Percentiles rank a stretch among this genome's conserved stretches.
These are phyloP conservation scores for Cotesia vestalis DNA, from an alignment of 1,140 invertebrate genomes.

Conservation along the genomic window DNA sequence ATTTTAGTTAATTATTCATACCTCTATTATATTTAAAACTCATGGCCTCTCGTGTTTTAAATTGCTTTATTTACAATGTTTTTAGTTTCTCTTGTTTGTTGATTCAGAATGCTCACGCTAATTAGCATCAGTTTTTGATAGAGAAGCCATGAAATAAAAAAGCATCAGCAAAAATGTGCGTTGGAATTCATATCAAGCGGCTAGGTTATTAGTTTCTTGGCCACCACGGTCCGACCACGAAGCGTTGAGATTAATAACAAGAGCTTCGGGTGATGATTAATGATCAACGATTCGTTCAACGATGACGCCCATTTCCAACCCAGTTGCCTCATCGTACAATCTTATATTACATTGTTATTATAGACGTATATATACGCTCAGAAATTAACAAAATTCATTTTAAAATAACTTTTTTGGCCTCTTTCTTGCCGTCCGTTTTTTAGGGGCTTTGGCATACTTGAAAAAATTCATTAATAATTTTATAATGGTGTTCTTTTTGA, in stretches of 20 bases:
- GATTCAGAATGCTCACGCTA: neutral
- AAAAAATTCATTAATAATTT: too few relatives aligned
- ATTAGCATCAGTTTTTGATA: neutral
- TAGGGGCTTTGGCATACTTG: too few relatives aligned
- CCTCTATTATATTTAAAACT: too few relatives aligned
- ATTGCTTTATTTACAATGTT: too few relatives aligned
- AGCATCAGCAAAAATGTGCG: neutral
- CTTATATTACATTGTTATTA: slow-evolving; percentile 19
- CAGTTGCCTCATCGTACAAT: slow-evolving; percentile 24
- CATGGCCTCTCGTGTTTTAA: too few relatives aligned
- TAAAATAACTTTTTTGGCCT: slow-evolving; percentile 34
- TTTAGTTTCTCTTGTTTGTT: neutral
- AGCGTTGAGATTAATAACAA: slow-evolving; percentile 28
- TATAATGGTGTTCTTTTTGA: too few relatives aligned
- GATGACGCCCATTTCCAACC: slow-evolving; percentile 21
- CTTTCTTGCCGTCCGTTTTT: neutral
- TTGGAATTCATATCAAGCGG: slow-evolving; percentile 11
- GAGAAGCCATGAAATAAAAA: too few relatives aligned
- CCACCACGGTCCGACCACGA: neutral
- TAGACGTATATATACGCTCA: neutral
- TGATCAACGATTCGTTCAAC: slow-evolving; percentile 31
- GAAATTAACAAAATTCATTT: slow-evolving; percentile 32
- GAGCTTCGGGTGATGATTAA: slow-evolving; percentile 25
- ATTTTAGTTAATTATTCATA: too few relatives aligned
- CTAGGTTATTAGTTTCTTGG: neutral